These are phyloP conservation scores for Cotesia glomerata DNA, from an alignment of 1,140 invertebrate genomes.

Conservation along the genomic window DNA sequence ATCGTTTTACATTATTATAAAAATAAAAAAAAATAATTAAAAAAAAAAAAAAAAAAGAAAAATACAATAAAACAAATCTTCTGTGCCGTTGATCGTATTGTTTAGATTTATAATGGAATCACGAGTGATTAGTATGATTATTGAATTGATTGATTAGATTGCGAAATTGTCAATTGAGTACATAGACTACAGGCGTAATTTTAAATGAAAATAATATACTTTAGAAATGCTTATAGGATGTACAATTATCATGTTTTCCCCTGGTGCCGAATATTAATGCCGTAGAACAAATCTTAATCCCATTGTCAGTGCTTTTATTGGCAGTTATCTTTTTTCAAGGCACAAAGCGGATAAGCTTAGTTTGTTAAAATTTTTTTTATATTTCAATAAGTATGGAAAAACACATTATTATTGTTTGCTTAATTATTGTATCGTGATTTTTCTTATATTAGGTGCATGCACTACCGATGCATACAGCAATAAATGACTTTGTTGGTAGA, in stretches of 20 bases:
- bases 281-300: neutral
- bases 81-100: neutral
- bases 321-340: too few species aligned
- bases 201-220: neutral
- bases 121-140: neutral
- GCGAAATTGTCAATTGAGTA: neutral
- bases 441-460: neutral
- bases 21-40: too few species aligned
- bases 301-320: neutral
- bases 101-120: neutral
- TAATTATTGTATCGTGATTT: neutral
- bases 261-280: neutral
- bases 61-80: neutral
- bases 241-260: neutral
- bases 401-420: neutral
- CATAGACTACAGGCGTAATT: neutral
- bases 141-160: neutral
- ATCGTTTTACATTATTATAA: neutral
- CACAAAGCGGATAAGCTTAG: too few species aligned
- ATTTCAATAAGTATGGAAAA: neutral
- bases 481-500: neutral
- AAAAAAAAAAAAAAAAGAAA: neutral
- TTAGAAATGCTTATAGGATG: constrained; percentile 2
- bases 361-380: neutral
- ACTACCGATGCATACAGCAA: neutral